Base-by-base conservation (phyloP, 1,140 invertebrate species). In the Thaumetopoea pityocampa region DNA sequence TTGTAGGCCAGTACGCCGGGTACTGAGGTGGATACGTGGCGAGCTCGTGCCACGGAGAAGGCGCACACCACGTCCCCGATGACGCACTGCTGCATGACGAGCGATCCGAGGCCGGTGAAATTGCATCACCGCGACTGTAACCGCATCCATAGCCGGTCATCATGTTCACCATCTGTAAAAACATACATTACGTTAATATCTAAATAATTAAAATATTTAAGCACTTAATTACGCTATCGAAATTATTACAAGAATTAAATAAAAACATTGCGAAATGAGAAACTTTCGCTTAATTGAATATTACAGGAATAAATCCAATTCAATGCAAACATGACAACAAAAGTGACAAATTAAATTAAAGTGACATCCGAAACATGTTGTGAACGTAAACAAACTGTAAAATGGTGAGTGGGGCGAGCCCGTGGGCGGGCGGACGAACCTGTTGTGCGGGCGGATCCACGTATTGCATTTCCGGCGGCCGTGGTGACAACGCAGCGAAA, bases 401-500 rank as follows among this genome's bases (percentile, higher is more conserved):
- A 55, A 49, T 22, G 26, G 38, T 36, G 37, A 38, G 49, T 35
- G 47, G 33, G 27, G 32, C n/a, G 22, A 50, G 57, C 48, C 51
- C 36, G 62, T 61, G 60, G 55, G 65, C 60, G 73, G 68, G 63
- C 65, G 66, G 63, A 76, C 72, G 57, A 59, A 83, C 79, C 79
- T 83, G 78, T 74, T 76, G 76, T 43, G 73, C 70, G 64, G 79
- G 73, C 66, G 74, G 72, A 60, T 83, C 77, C 64, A 73, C 66
- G 72, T 81, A 81, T 60, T 83, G 77, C 79, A 83, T 83, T 68
- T 78, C 71, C 77, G 72, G 78, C 41, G 58, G 66, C 55, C 30
- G 58, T 64, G 71, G 70, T 77, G 77, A 81, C 71, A 77, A 73
- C 73, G 67, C 63, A 66, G 60, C 59, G 65, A 53, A 72, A 73